phyloP scores from a whole-genome alignment of 2,888 invertebrate species.

The Prenolepis imparis region DNA sequence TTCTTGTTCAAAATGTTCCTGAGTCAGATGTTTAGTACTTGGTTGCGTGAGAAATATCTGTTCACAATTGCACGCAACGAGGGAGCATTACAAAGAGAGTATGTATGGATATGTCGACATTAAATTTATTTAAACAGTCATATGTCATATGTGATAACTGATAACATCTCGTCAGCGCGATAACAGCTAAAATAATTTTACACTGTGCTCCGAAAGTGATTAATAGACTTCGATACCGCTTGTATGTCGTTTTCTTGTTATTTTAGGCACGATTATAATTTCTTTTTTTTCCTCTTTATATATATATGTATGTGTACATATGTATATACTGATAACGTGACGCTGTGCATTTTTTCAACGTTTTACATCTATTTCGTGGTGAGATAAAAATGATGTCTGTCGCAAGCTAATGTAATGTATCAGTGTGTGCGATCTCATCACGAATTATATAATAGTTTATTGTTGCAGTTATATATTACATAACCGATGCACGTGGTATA shows the following conservation, averaged over 20 bases:
- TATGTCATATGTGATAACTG: not conserved
- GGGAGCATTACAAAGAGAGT: not conserved
- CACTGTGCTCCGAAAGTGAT: not conserved
- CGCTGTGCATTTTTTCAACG: not conserved
- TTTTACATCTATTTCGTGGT: not conserved
- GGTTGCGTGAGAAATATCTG: not conserved
- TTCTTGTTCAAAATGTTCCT: not conserved
- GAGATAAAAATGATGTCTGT: not conserved
- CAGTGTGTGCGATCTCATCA: not conserved
- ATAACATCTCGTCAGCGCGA: not conserved
- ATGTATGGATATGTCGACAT: no score
- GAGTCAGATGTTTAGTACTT: not conserved
- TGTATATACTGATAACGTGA: conserved; percentile 13
- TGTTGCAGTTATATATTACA: not conserved
- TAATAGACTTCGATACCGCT: not conserved
- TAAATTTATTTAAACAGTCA: no score
- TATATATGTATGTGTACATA: not conserved
- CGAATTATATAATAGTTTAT: not conserved
- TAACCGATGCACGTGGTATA: not conserved
- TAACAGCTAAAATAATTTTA: not conserved
- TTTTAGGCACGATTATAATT: not conserved
- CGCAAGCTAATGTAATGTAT: not conserved
- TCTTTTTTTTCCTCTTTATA: not conserved
- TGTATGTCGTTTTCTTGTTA: not conserved
- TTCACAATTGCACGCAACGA: not conserved